phyloP scores from a whole-genome alignment of 2,113 vertebrate species.

The Melanocharis versteri region DNA sequence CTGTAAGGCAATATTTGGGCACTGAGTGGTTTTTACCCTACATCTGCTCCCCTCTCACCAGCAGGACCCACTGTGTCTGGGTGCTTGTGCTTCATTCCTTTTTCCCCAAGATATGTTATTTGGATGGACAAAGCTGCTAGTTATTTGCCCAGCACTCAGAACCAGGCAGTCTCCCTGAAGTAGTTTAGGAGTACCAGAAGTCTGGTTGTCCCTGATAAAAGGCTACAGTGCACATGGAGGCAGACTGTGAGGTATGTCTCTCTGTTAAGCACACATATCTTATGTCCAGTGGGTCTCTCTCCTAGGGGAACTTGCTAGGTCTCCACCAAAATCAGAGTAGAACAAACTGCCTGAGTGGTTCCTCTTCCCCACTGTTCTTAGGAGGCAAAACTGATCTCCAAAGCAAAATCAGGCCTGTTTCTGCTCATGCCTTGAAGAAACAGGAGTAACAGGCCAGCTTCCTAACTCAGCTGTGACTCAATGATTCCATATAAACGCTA shows the following conservation, averaged over 20 bases:
- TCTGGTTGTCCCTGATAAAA: neutral
- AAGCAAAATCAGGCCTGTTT: neutral
- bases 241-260: neutral
- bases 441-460: neutral
- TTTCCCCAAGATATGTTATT: neutral
- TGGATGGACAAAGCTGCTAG: neutral
- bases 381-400: neutral
- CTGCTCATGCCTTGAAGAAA: neutral
- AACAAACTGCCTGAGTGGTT: neutral
- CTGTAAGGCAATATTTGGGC: neutral
- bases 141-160: neutral
- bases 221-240: neutral
- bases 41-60: neutral
- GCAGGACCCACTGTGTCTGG: neutral
- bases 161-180: neutral
- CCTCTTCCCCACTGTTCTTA: neutral
- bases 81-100: neutral
- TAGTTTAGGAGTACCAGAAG: neutral
- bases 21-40: neutral
- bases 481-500: rapidly evolving
- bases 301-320: neutral
- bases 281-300: neutral
- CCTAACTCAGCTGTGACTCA: neutral
- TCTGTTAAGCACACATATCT: neutral
- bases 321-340: neutral